Percentiles rank a stretch among this genome's conserved stretches.
phyloP scores from a whole-genome alignment of 2,113 vertebrate genomes.

The Pseudopipra pipra region DNA sequence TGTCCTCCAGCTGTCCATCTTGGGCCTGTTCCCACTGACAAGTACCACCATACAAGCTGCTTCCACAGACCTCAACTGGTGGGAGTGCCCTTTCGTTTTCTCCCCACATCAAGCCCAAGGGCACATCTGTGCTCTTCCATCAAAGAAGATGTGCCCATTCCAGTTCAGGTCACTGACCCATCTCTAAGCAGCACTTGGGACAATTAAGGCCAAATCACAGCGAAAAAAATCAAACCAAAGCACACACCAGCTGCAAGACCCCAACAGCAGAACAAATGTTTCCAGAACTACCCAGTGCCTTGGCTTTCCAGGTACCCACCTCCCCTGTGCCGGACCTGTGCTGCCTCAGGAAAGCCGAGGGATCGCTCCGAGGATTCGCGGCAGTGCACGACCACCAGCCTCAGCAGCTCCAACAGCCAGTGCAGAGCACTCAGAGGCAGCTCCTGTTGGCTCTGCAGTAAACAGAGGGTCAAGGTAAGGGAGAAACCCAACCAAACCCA shows the following conservation, averaged over 20 bases:
- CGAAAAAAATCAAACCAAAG: not conserved
- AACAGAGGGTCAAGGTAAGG: not conserved
- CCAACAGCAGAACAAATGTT: accelerated
- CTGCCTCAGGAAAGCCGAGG: accelerated
- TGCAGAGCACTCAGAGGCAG: accelerated
- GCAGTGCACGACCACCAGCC: accelerated
- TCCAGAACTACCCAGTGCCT: not conserved
- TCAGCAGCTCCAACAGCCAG: accelerated
- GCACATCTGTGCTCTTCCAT: not conserved
- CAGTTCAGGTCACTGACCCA: not conserved
- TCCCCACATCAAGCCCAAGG: not conserved
- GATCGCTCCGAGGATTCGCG: accelerated
- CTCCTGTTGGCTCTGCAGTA: accelerated
- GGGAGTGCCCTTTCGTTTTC: not conserved
- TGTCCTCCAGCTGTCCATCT: not conserved
- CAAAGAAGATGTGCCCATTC: accelerated
- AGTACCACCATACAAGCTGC: accelerated
- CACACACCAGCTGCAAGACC: no score
- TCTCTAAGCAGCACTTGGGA: not conserved
- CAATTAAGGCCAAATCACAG: not conserved
- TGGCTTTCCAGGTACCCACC: not conserved
- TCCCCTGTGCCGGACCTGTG: not conserved
- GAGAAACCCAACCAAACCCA: not conserved
- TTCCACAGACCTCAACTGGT: not conserved
- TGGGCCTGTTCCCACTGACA: accelerated